Evolutionary conservation across 2,888 invertebrate species (phyloP), one percentile per base, ranked within the genome.

Genomic region (Serripes groenlandicus): DNA sequence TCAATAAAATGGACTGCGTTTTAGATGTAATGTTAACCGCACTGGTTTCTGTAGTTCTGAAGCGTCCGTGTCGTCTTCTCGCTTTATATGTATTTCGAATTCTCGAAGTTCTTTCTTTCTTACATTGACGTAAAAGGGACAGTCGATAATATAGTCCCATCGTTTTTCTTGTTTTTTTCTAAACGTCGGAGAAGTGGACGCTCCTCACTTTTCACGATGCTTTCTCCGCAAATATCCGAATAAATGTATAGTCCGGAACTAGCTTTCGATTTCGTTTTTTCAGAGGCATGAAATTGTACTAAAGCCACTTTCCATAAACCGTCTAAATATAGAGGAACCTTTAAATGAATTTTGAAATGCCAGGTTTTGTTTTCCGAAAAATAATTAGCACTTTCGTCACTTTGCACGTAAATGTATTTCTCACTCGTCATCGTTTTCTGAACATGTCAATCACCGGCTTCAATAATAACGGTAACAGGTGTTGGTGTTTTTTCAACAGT

Each of bases 41-140:
- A 80, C 62, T 3, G 80, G 82, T 49, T 82, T 34, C 23, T 21
- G 56, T 66, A 86, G 60, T 2, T 74, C 7, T 78, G 75, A 52
- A n/a, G 75, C 75, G 3, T 54, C n/a, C 18, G 21, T 26, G 37
- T 52, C 81, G 15, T 70, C 23, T 42, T 42, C 73, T 5, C 23
- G 28, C 62, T 70, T 85, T 81, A 82, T 85, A 85, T 82, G 77
- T 54, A 85, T 74, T 49, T 74, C 73, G n/a, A 84, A 78, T 56
- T 77, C 76, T 5, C 78, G 35, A 26, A 79, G 0, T 18, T 73
- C 56, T 3, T 58, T 52, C 30, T 60, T 72, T 42, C 68, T 81
- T 18, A 84, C 62, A 42, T 66, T 71, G 5, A 81, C 37, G 75
- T 84, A 78, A 75, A 74, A 81, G 11, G 77, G 77, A 4, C 60